phyloP scores from a whole-genome alignment of 2,888 invertebrate genomes.

The Erynnis tages region DNA sequence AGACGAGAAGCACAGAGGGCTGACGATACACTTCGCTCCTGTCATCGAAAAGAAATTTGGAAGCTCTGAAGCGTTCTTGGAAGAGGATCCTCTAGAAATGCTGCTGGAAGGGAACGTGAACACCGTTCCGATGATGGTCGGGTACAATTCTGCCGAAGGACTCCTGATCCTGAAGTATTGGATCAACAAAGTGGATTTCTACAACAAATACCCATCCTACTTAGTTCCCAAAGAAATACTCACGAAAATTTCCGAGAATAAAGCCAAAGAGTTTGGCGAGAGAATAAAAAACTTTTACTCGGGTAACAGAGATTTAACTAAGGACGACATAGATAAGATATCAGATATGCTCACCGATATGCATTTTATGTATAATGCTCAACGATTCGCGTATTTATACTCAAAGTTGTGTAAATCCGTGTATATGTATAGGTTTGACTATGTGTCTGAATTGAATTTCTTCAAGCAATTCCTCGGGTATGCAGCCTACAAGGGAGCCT shows the following conservation, averaged over 20 bases:
- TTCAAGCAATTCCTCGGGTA: constrained; percentile 34
- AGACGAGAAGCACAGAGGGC: constrained; percentile 42
- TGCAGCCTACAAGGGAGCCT: constrained; percentile 44
- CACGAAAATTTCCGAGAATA: constrained; percentile 33
- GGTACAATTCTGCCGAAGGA: constrained; percentile 47
- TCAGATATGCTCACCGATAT: constrained; percentile 34
- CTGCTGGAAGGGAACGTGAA: constrained; percentile 38
- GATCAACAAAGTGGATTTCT: constrained; percentile 38
- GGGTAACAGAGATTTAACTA: constrained; percentile 34
- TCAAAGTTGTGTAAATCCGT: constrained; percentile 30
- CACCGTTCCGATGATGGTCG: constrained; percentile 44
- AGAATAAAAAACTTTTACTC: constrained; percentile 39
- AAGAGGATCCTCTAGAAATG: constrained; percentile 39
- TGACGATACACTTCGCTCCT: constrained; percentile 46
- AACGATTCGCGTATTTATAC: constrained; percentile 39
- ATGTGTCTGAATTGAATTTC: constrained; percentile 41
- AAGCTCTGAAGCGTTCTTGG: constrained; percentile 41
- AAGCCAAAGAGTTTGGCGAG: constrained; percentile 36
- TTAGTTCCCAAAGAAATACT: constrained; percentile 42
- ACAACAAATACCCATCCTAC: constrained; percentile 38
- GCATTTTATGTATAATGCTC: constrained; percentile 35
- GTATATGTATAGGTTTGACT: constrained; percentile 43
- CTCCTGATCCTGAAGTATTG: constrained; percentile 33
- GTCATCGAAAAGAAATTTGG: constrained; percentile 47
- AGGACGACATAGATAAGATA: constrained; percentile 31